These are phyloP conservation scores for Tipula helvola DNA, from an alignment of 2,888 invertebrate species.

Conservation along the genomic window DNA sequence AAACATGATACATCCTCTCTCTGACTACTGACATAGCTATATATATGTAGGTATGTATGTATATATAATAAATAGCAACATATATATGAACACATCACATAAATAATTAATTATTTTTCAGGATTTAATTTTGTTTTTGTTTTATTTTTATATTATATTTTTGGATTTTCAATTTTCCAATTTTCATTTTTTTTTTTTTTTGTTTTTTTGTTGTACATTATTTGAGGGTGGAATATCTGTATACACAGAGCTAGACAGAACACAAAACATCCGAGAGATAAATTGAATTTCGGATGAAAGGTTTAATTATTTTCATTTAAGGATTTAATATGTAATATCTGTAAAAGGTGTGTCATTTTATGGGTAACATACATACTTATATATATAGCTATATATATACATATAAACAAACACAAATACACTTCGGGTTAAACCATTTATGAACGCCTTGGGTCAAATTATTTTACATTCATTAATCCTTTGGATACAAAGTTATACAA, in stretches of 20 bases:
- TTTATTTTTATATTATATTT: neutral
- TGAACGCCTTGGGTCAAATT: neutral
- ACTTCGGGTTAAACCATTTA: neutral
- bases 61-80: neutral
- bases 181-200: neutral
- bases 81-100: neutral
- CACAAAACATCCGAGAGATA: neutral
- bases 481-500: neutral
- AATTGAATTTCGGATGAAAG: neutral
- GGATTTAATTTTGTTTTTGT: neutral
- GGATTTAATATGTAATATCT: neutral
- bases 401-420: no score
- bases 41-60: neutral
- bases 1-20: neutral
- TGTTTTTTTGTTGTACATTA: neutral
- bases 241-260: neutral
- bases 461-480: neutral
- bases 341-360: neutral
- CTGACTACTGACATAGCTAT: neutral
- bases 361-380: neutral
- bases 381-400: neutral
- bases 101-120: conserved; percentile 4
- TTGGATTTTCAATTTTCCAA: neutral
- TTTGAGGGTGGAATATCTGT: neutral
- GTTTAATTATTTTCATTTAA: conserved; percentile 4